Evolutionary conservation across 2,888 invertebrate genomes (phyloP).

Genomic region (Agriopis marginaria): DNA sequence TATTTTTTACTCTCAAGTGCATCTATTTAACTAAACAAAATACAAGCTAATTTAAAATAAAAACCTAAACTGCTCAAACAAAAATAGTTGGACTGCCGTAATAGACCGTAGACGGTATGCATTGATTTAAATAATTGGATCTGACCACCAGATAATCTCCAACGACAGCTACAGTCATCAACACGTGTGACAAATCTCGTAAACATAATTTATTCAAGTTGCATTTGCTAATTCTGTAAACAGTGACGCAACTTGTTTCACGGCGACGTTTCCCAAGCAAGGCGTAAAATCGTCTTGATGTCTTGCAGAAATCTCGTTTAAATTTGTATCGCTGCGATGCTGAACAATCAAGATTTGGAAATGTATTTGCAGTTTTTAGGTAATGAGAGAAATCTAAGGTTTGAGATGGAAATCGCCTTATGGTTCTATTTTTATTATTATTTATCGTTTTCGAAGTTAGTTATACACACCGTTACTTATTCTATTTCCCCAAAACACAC

Average conservation of each 20-base stretch:
- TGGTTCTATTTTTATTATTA: not conserved
- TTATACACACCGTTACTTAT: not conserved
- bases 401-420: slow-evolving; percentile 9
- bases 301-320: slow-evolving; percentile 35
- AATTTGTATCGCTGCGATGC: slow-evolving; percentile 31
- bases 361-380: slow-evolving; percentile 25
- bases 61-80: not conserved
- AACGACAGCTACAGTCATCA: not conserved
- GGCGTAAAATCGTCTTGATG: slow-evolving; percentile 38
- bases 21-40: too few species aligned
- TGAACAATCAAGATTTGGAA: slow-evolving; percentile 32
- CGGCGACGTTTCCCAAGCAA: slow-evolving; percentile 30
- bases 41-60: too few species aligned
- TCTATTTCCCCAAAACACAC: not conserved
- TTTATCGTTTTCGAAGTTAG: not conserved
- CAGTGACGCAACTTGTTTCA: slow-evolving; percentile 27
- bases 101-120: not conserved
- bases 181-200: slow-evolving; percentile 24
- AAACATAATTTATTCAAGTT: slow-evolving; percentile 25
- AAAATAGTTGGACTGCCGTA: not conserved
- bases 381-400: slow-evolving; percentile 24
- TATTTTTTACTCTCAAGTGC: too few species aligned
- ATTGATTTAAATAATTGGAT: not conserved
- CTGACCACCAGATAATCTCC: too few species aligned
- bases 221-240: slow-evolving; percentile 22